phyloP scores from a whole-genome alignment of 2,113 vertebrate species.

The Pyrgilauda ruficollis region DNA sequence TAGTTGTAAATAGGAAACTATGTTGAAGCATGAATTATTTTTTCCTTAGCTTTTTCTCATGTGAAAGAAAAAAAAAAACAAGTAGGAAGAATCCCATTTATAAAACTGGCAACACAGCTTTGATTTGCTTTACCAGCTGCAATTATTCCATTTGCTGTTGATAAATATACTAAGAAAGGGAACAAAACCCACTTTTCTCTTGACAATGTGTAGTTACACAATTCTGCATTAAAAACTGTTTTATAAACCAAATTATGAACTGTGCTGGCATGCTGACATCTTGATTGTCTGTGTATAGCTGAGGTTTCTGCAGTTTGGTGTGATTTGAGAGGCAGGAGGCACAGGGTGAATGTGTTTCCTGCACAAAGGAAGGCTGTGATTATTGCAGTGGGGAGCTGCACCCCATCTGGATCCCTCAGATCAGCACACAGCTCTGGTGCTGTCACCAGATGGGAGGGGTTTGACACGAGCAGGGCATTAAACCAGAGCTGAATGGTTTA shows the following conservation, averaged over 20 bases:
- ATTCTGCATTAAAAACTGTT: neutral
- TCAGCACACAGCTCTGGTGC: neutral
- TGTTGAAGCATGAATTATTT: neutral
- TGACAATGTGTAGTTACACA: neutral
- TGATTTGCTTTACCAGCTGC: neutral
- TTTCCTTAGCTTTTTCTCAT: neutral
- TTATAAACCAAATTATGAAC: neutral
- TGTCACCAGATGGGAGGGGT: neutral
- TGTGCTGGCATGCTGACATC: neutral
- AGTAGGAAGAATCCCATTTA: neutral
- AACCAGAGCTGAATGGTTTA: neutral
- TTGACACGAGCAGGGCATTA: neutral
- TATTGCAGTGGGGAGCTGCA: neutral
- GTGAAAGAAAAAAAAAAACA: neutral
- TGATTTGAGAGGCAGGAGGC: neutral
- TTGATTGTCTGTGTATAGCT: neutral
- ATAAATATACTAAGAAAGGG: neutral
- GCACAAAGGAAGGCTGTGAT: neutral
- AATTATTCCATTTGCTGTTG: neutral
- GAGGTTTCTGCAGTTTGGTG: neutral
- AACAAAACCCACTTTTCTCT: neutral
- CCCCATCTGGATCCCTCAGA: neutral
- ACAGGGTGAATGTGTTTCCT: neutral
- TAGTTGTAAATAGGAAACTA: neutral
- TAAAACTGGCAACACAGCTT: neutral